Evolutionary conservation across 2,797 vertebrate species (phyloP), one percentile per base, ranked within the genome.

Genomic region (Distichodus sexfasciatus): DNA sequence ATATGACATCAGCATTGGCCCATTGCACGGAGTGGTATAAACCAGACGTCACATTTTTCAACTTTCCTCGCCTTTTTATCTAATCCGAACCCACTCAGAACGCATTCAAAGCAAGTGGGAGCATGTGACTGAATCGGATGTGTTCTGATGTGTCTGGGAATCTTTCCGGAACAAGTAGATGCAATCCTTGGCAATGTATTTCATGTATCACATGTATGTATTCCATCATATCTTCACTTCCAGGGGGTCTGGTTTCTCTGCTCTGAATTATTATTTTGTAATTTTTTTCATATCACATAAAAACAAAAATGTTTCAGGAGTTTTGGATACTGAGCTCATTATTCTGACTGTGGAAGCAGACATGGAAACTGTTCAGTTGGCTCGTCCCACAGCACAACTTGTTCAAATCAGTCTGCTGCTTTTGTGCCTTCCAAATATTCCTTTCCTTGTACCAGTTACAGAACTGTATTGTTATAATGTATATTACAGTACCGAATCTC

Each of bases 61-160:
- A 46, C 21, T 33, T 48, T 36, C 43, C 19, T 35, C 44, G 23
- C 12, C 14, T 14, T 43, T 43, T 43, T n/a, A 43, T 43, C 6
- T 9, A 41, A 28, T 6, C n/a, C 10, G 19, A 28, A 17, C 14
- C 12, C 21, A 10, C 19, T 26, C 21, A 14, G 15, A 33, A 17
- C 11, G 21, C 31, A 17, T 64, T 57, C 35, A 36, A 40, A 23
- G 12, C 14, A 23, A 24, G 46, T 69, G 48, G 5, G n/a, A 71
- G 61, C 43, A 40, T 40, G 47, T 41, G 24, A 36, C 44, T n/a
- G 21, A 63, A 24, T 64, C 63, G 61, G 70, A 59, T 53, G 47
- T 21, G 24, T 71, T 31, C 48, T 46, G 46, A 38, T 69, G 59
- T 66, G 33, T 47, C 43, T 15, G 3, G 8, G 9, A 24, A 50